phyloP scores from a whole-genome alignment of 1,140 invertebrate genomes.

The Mamestra configurata region DNA sequence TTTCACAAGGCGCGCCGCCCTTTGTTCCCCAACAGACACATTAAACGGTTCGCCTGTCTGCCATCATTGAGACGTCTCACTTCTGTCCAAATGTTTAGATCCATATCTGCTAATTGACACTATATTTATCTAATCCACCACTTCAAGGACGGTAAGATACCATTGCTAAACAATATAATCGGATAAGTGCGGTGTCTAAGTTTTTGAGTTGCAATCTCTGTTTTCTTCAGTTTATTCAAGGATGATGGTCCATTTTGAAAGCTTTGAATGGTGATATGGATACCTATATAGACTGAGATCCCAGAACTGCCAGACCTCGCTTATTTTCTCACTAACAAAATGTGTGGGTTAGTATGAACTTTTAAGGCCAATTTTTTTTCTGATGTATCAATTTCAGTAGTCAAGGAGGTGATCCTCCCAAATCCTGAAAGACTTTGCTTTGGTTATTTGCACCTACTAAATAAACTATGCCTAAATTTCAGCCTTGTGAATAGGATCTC shows the following conservation, averaged over 20 bases:
- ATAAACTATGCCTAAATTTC: no score
- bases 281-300: no score
- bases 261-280: no score
- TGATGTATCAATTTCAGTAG: no score
- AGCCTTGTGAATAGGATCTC: no score
- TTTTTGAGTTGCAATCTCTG: neutral
- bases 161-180: constrained; percentile 12
- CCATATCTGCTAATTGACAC: constrained; percentile 45
- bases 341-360: no score
- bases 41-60: constrained; percentile 40
- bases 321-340: no score
- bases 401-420: no score
- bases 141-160: neutral
- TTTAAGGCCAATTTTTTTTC: no score
- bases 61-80: constrained; percentile 7
- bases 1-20: constrained; percentile 65
- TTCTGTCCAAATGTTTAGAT: constrained; percentile 50
- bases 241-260: neutral
- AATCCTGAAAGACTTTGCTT: no score
- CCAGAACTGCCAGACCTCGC: no score
- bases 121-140: constrained; percentile 39
- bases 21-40: constrained; percentile 57
- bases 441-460: no score
- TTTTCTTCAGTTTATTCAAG: neutral
- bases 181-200: constrained; percentile 23